These are phyloP conservation scores for Petrophora chlorosata DNA, from an alignment of 2,888 invertebrate genomes.

Conservation along the genomic window DNA sequence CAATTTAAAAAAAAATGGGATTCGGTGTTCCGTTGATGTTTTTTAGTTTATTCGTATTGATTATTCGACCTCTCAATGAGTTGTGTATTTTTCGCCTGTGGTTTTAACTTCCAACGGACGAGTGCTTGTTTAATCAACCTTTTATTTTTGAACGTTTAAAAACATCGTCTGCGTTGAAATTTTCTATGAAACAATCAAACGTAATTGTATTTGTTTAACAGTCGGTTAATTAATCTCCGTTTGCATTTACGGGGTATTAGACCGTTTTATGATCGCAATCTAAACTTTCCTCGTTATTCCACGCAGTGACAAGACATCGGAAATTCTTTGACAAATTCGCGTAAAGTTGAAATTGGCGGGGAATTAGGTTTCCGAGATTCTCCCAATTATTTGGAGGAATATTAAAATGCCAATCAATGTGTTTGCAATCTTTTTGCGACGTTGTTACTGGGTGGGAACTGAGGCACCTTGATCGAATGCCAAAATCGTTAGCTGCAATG, in stretches of 20 bases:
- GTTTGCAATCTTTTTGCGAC: conserved; percentile 29
- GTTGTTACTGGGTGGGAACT: conserved; percentile 26
- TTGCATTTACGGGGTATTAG: conserved; percentile 28
- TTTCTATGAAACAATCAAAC: conserved; percentile 14
- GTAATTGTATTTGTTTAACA: conserved; percentile 20
- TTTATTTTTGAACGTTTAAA: no score
- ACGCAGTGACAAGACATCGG: conserved; percentile 29
- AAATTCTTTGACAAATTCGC: conserved; percentile 35
- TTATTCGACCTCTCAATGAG: no score
- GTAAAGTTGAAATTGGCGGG: conserved; percentile 34
- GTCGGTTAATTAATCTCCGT: conserved; percentile 25
- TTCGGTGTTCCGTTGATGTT: no score
- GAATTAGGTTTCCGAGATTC: conserved; percentile 37
- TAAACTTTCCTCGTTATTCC: conserved; percentile 39
- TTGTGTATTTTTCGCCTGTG: no score
- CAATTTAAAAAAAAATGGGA: no score
- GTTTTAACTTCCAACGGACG: no score
- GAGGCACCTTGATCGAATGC: conserved; percentile 42
- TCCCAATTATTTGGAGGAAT: conserved; percentile 34
- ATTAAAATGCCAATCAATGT: conserved; percentile 39
- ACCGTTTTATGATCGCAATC: conserved; percentile 36
- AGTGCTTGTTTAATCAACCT: no score
- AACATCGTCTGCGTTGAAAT: no score
- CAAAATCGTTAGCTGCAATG: conserved; percentile 33
- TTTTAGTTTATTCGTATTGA: no score